Evolutionary conservation across 2,113 vertebrate genomes (phyloP).

Genomic region (Chitala chitala): DNA sequence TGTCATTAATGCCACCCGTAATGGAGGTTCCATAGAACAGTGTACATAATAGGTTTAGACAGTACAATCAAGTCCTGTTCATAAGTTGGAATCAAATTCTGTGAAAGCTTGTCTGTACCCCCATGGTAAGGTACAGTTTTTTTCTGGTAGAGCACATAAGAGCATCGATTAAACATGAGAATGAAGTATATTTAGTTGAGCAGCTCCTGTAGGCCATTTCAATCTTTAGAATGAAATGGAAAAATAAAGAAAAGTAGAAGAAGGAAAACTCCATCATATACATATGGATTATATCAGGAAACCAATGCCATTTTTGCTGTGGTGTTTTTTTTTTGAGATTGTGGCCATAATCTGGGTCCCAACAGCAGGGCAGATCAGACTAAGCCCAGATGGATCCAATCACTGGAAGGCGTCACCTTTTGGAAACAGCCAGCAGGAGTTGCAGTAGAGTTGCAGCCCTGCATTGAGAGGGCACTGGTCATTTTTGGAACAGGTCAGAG

Average conservation of each 20-base stretch:
- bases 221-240: constrained; percentile 13
- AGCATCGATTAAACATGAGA: neutral
- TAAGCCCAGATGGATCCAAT: neutral
- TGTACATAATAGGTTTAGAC: no score
- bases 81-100: no score
- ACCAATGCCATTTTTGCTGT: constrained; percentile 1
- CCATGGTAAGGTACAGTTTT: no score
- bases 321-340: constrained; percentile 2
- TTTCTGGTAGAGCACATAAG: neutral
- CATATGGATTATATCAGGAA: constrained; percentile 20
- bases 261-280: neutral
- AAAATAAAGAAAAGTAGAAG: neutral
- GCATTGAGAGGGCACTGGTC: neutral
- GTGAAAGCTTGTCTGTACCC: neutral
- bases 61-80: no score
- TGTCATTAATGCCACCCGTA: no score
- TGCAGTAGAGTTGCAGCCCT: neutral
- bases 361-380: neutral
- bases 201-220: neutral
- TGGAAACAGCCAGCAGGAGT: neutral
- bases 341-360: constrained; percentile 1
- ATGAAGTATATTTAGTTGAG: neutral
- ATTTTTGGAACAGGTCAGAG: neutral
- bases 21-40: no score
- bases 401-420: neutral